Percentiles rank a stretch among this genome's conserved stretches.
phyloP scores from a whole-genome alignment of 2,113 vertebrate genomes.

The Psittacus erithacus region DNA sequence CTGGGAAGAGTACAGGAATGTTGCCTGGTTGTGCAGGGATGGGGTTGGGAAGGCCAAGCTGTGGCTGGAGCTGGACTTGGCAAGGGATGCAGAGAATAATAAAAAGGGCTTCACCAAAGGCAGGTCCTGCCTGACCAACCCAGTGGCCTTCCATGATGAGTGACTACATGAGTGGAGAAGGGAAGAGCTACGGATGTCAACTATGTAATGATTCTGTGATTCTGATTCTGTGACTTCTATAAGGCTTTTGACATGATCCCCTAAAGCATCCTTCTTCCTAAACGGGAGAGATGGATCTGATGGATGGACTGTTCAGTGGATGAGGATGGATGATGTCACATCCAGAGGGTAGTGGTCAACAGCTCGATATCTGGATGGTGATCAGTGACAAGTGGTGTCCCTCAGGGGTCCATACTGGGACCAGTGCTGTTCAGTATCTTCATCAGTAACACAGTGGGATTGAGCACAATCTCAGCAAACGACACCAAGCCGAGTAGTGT shows the following conservation, averaged over 20 bases:
- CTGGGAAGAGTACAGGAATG: background rate
- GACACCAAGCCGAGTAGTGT: background rate
- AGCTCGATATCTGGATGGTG: background rate
- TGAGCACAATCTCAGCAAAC: background rate
- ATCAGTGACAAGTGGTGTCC: background rate
- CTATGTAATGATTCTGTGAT: background rate
- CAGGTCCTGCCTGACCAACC: background rate
- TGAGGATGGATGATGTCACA: background rate
- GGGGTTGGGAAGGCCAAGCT: background rate
- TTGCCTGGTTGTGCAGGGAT: background rate
- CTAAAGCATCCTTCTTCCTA: background rate
- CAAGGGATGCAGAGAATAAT: background rate
- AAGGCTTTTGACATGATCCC: background rate
- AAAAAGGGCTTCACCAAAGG: background rate
- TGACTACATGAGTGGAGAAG: background rate
- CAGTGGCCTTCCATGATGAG: background rate
- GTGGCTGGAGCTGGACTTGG: background rate
- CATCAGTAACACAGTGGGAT: background rate
- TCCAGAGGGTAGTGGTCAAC: background rate
- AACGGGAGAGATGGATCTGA: background rate
- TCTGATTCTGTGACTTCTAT: background rate
- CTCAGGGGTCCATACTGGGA: background rate
- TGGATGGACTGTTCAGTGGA: background rate
- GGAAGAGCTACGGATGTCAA: background rate
- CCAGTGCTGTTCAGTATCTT: background rate